Base-by-base conservation (phyloP, 1,140 invertebrate species). In the Bradysia coprophila region DNA sequence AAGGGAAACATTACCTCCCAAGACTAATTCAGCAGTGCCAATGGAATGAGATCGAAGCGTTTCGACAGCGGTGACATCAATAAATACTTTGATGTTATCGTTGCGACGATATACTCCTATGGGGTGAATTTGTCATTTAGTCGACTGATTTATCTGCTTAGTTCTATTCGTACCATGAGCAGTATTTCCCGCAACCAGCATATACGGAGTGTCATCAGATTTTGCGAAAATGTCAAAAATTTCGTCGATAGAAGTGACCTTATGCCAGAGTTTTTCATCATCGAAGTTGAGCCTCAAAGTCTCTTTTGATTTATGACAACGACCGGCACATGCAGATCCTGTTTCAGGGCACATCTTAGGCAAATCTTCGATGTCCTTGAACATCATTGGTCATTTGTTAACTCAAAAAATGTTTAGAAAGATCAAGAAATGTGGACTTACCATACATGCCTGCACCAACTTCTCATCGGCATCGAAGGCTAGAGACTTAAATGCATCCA, bases 11-110 rank as follows among this genome's bases (percentile, higher is more conserved):
- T 66, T 71, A 3, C 62, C 71, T 1, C 75, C 76, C 1, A 74
- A 48, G 2, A 56, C 59, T 10, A 76, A 50, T 15, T 51, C 47
- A 31, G 65, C 56, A 31, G 59, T 53, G 38, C 59, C 54, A n/a
- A 70, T 57, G 34, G 48, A 50, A 28, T 63, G 47, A 0, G 47
- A 47, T 45, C 60, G 65, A 18, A 81, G 47, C 42, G 76, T 70
- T 20, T 56, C 39, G n/a, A 80, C 61, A 24, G 62, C 61, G 42
- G 67, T 72, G 21, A 80, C 51, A 48, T 80, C 75, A 42, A 81
- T 69, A 46, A 68, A 72, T 28, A 72, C 51, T 45, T 72, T 50
- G 16, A 62, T 60, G 53, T 49, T 61, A 46, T 51, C 51, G 45
- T 44, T 58, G 45, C 52, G 56, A 54, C 61, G 65, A 53, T 72